Base-by-base conservation (phyloP, 2,113 vertebrate species). In the Aphyosemion australe region DNA sequence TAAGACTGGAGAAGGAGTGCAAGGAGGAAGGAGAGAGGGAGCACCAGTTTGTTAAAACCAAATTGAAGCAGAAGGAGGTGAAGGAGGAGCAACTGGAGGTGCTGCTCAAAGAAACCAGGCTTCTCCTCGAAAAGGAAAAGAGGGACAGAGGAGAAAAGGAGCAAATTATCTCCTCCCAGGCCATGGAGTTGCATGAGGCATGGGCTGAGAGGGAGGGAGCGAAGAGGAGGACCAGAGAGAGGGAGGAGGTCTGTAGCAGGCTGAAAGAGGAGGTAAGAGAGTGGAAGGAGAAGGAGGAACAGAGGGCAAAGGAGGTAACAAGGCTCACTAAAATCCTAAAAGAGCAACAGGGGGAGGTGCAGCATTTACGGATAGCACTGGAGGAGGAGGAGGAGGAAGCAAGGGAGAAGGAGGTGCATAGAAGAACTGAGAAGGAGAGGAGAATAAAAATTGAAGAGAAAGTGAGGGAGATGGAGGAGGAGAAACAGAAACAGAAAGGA, bases 211-310 rank as follows among this genome's bases (percentile, higher is more conserved):
- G 58, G 0, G 54, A 74, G 21, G 52, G 39, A 52, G 72, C 42
- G 1, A 74, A 18, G 20, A 80, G 72, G 52, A 72, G 46, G 31
- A 20, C 21, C 19, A 59, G 34, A 46, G 71, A 82, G 49, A 34
- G 8, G 34, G 74, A 85, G 67, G 73, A 83, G 58, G 45, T 15
- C 34, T 4, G 3, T 0, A 8, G 46, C 2, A 46, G 42, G 31
- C 72, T 90, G 16, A 53, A 77, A 48, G 77, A 82, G 56, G 89
- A 91, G 61, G 20, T 67, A 54, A 76, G 84, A 41, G 55, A 58
- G 15, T 69, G 65, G 62, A 70, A 39, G 50, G 58, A 61, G 51
- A 78, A 65, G 21, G 61, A 48, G 4, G 78, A 76, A 13, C 9
- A 61, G 20, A 64, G 42, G 0, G 4, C 5, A 0, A 69, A 8